These are phyloP conservation scores for Dasypus novemcinctus DNA, from an alignment of 2,113 vertebrate species.

Conservation along the genomic window DNA sequence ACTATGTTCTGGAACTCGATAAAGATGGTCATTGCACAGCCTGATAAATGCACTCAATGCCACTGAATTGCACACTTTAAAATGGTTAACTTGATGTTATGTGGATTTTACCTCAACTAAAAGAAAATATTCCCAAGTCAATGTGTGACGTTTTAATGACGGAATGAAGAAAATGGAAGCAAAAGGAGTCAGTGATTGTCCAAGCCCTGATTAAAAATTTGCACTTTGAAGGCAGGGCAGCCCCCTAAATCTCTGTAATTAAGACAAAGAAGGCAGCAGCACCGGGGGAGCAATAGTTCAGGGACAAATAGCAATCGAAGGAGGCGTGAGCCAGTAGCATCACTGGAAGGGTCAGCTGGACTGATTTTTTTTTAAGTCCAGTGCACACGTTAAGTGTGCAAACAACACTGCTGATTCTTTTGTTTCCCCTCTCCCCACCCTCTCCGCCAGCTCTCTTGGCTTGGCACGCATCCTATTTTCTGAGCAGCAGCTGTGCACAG, in stretches of 20 bases:
- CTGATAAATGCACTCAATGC: not conserved
- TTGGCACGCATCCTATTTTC: slow-evolving; percentile 87
- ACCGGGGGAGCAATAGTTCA: not conserved
- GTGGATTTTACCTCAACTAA: not conserved
- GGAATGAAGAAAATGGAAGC: not conserved
- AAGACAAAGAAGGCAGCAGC: slow-evolving; percentile 38
- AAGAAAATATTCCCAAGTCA: not conserved
- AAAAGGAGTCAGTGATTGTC: not conserved
- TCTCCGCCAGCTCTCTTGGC: slow-evolving; percentile 71
- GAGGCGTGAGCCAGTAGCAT: slow-evolving; percentile 51
- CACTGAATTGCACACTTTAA: not conserved
- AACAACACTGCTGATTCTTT: slow-evolving; percentile 54
- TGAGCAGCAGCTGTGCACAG: slow-evolving; percentile 86
- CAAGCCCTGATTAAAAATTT: slow-evolving; percentile 38
- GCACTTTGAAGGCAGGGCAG: slow-evolving; percentile 2
- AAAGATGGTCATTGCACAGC: not conserved
- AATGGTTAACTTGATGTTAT: not conserved
- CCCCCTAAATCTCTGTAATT: slow-evolving; percentile 45
- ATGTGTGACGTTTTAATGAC: not conserved
- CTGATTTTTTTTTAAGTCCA: slow-evolving; percentile 70
- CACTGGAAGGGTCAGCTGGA: slow-evolving; percentile 70
- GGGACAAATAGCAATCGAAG: slow-evolving; percentile 46
- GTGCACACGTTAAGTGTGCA: slow-evolving; percentile 81
- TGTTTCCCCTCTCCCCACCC: slow-evolving; percentile 41
- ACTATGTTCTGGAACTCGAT: not conserved